Base-by-base conservation (phyloP, 2,888 invertebrate species). In the Biston betularia region DNA sequence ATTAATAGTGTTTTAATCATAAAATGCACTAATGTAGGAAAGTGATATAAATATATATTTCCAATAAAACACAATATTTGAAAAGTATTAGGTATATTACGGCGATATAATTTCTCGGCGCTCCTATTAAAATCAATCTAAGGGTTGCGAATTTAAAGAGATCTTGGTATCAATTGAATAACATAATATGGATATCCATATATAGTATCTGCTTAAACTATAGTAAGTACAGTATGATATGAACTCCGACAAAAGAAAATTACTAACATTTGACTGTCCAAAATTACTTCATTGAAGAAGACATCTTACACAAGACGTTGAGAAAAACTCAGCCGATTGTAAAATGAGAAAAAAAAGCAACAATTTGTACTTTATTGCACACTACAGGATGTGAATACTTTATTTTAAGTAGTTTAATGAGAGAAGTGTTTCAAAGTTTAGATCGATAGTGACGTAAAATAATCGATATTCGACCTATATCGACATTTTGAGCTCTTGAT, bases 291-390 rank as follows among this genome's bases (percentile, higher is more conserved):
- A 34, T n/a, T 8, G 33, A 14, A 55, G 46, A 57, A 57, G 57
- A 48, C 35, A 8, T 40, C 42, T 58, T 58, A 12, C 58, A 42
- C n/a, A 58, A 58, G 38, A 49, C 24, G 58, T 58, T 58, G 58
- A 49, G 58, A 58, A 58, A 58, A 58, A 49, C 34, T 61, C 45
- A 38, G 35, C 38, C 52, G 46, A 61, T 61, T 61, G 61, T 61
- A 38, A 53, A n/a, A 53, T 53, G 44, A 50, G 49, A 33, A 61
- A 35, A 45, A 52, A 49, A 42, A 10, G n/a, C 45, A 34, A 7
- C n/a, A 14, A 35, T 35, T 45, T 53, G 38, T 61, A 53, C 49
- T 58, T 50, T 58, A 49, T 40, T 49, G 34, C 53, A 35, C 14
- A 35, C 4, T 38, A 35, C 60, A 52, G 61, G 61, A 61, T 61